Evolutionary conservation across 2,888 invertebrate species (phyloP).

Genomic region (Nezara viridula): DNA sequence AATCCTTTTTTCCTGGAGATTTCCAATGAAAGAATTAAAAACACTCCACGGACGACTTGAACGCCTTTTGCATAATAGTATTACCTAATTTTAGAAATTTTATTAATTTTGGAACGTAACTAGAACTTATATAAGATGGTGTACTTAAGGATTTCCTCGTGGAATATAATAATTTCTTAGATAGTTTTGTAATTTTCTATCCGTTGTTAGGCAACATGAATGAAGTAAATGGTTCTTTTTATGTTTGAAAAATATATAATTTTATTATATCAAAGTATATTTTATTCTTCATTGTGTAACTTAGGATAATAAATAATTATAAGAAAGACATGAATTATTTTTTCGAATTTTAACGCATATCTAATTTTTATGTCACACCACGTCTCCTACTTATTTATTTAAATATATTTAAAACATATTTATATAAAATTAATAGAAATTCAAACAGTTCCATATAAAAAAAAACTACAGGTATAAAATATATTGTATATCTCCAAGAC

Average conservation of each 20-base stretch:
- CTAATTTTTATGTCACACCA: too few relatives aligned
- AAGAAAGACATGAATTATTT: not conserved
- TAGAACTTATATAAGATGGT: not conserved
- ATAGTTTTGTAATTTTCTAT: not conserved
- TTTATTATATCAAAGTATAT: not conserved
- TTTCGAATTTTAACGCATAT: too few relatives aligned
- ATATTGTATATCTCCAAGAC: too few relatives aligned
- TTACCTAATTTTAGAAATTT: conserved; percentile 1
- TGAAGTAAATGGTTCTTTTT: not conserved
- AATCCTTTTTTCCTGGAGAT: not conserved
- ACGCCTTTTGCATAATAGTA: not conserved
- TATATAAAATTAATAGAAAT: too few relatives aligned
- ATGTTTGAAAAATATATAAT: not conserved
- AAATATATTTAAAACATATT: too few relatives aligned
- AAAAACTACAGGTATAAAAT: too few relatives aligned
- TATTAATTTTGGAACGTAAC: not conserved
- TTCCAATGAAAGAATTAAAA: conserved; percentile 24
- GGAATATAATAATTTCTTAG: not conserved
- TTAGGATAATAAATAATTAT: not conserved
- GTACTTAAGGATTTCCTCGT: not conserved
- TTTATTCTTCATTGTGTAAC: not conserved
- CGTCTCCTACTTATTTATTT: too few relatives aligned
- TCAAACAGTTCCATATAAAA: too few relatives aligned
- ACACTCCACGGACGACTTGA: not conserved
- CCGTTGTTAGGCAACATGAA: not conserved